These are phyloP conservation scores for Sinella curviseta DNA, from an alignment of 1,140 invertebrate species.

Conservation along the genomic window DNA sequence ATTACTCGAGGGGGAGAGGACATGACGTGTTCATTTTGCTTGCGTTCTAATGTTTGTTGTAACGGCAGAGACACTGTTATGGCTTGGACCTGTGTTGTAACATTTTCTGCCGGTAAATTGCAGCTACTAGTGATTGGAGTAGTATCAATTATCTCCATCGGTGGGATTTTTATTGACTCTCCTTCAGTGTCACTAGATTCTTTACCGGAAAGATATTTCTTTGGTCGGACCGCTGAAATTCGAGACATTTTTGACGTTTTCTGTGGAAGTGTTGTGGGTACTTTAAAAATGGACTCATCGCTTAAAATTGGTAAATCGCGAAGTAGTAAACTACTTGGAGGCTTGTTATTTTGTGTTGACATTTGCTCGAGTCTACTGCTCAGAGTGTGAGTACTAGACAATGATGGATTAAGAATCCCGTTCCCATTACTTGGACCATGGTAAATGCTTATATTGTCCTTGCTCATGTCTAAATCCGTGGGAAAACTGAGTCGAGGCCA, in stretches of 20 bases:
- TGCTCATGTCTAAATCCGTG: conserved; percentile 33
- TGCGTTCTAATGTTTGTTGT: background rate
- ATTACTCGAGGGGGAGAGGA: background rate
- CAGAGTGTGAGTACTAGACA: conserved; percentile 4
- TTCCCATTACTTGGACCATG: background rate
- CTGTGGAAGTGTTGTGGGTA: conserved; percentile 14
- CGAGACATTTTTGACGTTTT: conserved; percentile 6
- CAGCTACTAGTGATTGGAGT: conserved; percentile 37
- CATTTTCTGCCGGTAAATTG: background rate
- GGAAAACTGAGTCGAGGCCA: conserved; percentile 46
- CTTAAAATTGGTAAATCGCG: conserved; percentile 42
- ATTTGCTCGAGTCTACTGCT: conserved; percentile 9
- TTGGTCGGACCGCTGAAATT: background rate
- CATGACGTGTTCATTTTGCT: background rate
- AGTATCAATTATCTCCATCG: conserved; percentile 47
- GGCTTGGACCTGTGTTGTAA: background rate
- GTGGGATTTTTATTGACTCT: conserved; percentile 43
- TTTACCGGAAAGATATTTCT: background rate
- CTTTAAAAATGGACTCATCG: conserved; percentile 48
- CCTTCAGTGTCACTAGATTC: conserved; percentile 45
- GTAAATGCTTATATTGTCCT: conserved; percentile 28
- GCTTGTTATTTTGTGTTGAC: conserved; percentile 13
- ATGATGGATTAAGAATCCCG: background rate
- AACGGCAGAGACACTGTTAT: conserved; percentile 5
- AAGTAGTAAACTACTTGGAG: conserved; percentile 18